Conservation (phyloP, 2,113 vertebrate genomes). For the Leucoraja erinaceus region DNA sequence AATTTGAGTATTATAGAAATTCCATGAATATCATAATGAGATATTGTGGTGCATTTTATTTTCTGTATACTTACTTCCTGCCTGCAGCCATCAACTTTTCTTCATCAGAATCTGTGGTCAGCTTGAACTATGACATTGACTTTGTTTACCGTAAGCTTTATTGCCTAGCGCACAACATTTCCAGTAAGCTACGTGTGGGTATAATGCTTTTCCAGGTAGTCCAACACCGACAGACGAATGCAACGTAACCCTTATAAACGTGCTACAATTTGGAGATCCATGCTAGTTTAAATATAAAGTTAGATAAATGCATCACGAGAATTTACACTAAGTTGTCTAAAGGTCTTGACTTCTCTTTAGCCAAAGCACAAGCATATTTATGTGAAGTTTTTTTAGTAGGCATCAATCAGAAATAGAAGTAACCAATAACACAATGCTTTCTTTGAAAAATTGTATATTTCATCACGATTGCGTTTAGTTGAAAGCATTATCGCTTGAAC, state of each 20-base stretch:
- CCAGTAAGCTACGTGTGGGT: constrained; percentile 61
- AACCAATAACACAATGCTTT: not conserved
- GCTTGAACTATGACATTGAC: constrained; percentile 52
- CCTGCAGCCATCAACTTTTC: constrained; percentile 46
- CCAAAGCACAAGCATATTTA: not conserved
- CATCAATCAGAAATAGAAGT: not conserved
- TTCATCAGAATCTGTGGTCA: constrained; percentile 61
- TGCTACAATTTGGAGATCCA: not conserved
- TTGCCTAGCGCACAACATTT: constrained; percentile 57
- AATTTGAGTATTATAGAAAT: not conserved
- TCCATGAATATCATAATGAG: not conserved
- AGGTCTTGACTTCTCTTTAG: not conserved
- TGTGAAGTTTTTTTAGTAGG: not conserved
- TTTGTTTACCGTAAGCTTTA: constrained; percentile 59
- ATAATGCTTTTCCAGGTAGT: constrained; percentile 40
- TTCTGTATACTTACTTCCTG: constrained; percentile 55
- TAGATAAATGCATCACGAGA: not conserved
- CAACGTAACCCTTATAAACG: not conserved
- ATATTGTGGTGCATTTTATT: constrained; percentile 8
- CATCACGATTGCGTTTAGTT: not conserved
- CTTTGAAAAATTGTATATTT: not conserved
- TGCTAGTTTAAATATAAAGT: not conserved
- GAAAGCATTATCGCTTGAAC: not conserved
- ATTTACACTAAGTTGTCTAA: not conserved
- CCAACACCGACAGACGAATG: constrained; percentile 22